Evolutionary conservation across 2,797 vertebrate genomes (phyloP).

Genomic region (Cirrhinus mrigala): DNA sequence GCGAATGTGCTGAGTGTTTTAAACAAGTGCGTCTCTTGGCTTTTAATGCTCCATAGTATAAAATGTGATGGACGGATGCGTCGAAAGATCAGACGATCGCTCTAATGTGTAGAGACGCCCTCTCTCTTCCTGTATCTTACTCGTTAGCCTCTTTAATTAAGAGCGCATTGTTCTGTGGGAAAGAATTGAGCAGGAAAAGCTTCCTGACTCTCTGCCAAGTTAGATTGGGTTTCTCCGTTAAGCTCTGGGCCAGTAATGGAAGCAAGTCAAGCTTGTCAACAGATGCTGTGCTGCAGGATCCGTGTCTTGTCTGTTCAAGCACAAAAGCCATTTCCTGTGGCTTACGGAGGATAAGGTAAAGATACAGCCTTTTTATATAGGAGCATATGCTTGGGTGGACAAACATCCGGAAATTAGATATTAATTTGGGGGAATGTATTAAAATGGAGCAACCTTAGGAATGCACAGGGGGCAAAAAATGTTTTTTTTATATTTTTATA

Average conservation of each 20-base stretch:
- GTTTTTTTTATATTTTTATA: too few relatives aligned
- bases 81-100: neutral
- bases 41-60: neutral
- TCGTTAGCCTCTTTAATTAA: constrained; percentile 82
- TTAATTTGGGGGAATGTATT: neutral
- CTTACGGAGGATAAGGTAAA: constrained; percentile 30
- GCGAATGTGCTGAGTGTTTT: constrained; percentile 30
- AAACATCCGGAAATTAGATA: neutral
- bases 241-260: constrained; percentile 80
- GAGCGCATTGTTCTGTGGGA: constrained; percentile 79
- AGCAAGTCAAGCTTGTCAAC: constrained; percentile 84
- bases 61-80: constrained; percentile 32
- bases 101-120: neutral
- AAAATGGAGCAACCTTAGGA: neutral
- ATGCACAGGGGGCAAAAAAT: neutral
- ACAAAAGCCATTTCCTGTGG: constrained; percentile 63
- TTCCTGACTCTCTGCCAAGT: constrained; percentile 80
- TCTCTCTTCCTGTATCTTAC: constrained; percentile 77
- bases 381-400: neutral
- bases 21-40: constrained; percentile 23
- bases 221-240: constrained; percentile 81
- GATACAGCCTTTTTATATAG: constrained; percentile 20
- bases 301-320: constrained; percentile 75
- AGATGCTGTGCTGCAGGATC: constrained; percentile 85
- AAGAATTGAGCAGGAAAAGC: constrained; percentile 81